Conservation (phyloP, 2,888 invertebrate species). For the Cerastis rubricosa region DNA sequence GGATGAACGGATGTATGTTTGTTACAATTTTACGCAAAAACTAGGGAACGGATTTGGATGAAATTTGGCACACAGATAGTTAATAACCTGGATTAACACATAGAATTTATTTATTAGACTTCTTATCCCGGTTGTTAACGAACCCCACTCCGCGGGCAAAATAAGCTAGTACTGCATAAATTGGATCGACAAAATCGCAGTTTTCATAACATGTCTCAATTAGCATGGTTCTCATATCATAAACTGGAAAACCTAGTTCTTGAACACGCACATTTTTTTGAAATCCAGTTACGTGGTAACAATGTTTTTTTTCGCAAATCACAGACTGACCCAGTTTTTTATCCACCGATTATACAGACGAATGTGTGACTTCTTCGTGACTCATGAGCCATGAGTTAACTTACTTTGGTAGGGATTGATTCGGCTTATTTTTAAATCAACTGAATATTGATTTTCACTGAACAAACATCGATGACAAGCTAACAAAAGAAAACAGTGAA, state of each 20-base stretch:
- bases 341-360: not conserved
- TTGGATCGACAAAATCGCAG: too few relatives aligned
- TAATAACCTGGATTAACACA: not conserved
- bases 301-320: not conserved
- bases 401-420: not conserved
- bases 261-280: not conserved
- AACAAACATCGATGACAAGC: constrained; percentile 26
- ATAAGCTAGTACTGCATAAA: not conserved
- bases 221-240: not conserved
- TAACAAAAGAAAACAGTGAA: constrained; percentile 15
- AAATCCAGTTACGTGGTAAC: not conserved
- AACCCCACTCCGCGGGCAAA: not conserved
- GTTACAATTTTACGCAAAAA: not conserved
- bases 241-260: not conserved
- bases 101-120: too few relatives aligned
- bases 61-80: not conserved
- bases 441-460: constrained; percentile 18
- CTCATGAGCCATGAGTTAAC: not conserved
- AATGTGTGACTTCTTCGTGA: not conserved
- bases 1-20: not conserved
- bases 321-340: not conserved
- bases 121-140: not conserved
- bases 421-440: constrained; percentile 28
- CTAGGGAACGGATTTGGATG: not conserved
- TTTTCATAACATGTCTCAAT: too few relatives aligned